Evolutionary conservation across 92 coral and sea anemone species (phyloP), one percentile per base, ranked within the genome.

Genomic region (Zoanthus solanderi): DNA sequence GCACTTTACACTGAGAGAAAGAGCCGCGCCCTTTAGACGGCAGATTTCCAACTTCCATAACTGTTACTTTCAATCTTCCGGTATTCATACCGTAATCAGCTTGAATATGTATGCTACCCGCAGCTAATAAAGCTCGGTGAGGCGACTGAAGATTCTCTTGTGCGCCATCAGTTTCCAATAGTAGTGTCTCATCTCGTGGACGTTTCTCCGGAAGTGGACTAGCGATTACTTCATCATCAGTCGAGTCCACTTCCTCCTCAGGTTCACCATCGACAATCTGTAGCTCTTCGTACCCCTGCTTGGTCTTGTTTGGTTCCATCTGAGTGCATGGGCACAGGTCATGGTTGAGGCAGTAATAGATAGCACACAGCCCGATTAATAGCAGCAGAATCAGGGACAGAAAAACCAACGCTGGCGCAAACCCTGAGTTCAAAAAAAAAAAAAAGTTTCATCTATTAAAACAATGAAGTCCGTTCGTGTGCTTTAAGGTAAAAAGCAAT

Each of bases 21-120:
- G 98, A 97, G n/a, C 99, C 97, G 45, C 95, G 98, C 66, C 95
- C 95, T 65, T 97, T 97, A 8, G 96, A 72, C 6, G 98, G 98
- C 42, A 97, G 72, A 52, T 89, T 87, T 58, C 94, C 93, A 0
- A 97, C 99, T 78, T 95, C 98, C 58, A 93, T 88, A 67, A 97
- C 85, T 42, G 90, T 84, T 58, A 95, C 79, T 44, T 93, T 87
- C 52, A 97, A 85, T 18, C 94, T 91, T 5, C 98, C 98, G 1
- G 94, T 94, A 60, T 91, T 92, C 10, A 90, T 87, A 31, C 73
- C 80, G 78, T 87, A 97, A 50, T 88, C 91, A 9, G 90, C 95
- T 82, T 90, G 91, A 50, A 95, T 48, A 29, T 87, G 92, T n/a
- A 94, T 86, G 52, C 93, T 86, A 17, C 99, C 99, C 80, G 92